A percentile compares a stretch with the other conserved stretches of the same genome.
These are phyloP conservation scores for Ceyx cyanopectus DNA, from an alignment of 2,113 vertebrate genomes.

Conservation along the genomic window DNA sequence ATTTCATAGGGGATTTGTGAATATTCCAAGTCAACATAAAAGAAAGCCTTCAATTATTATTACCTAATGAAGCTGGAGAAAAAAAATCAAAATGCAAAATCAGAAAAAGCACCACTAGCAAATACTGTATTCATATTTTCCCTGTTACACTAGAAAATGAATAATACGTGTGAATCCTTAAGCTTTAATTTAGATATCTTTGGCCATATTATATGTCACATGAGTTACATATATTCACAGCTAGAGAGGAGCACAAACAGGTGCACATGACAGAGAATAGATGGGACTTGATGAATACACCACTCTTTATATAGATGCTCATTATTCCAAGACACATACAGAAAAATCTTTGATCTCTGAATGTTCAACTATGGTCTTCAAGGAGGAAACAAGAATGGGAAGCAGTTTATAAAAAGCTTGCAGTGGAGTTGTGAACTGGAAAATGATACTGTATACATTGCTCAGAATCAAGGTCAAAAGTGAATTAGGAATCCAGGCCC, in stretches of 20 bases:
- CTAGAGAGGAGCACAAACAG: constrained; percentile 8
- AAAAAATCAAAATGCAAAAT: not conserved
- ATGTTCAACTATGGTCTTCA: constrained; percentile 39
- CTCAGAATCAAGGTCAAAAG: constrained; percentile 65
- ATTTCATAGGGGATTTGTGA: not conserved
- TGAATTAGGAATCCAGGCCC: constrained; percentile 54
- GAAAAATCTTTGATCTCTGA: constrained; percentile 52
- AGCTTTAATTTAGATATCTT: constrained; percentile 26
- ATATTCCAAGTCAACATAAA: not conserved
- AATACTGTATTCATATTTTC: not conserved
- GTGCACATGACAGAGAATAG: constrained; percentile 38
- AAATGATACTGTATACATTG: constrained; percentile 52
- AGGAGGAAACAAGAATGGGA: constrained; percentile 50
- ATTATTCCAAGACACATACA: constrained; percentile 10
- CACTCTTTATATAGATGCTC: constrained; percentile 22
- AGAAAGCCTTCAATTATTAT: not conserved
- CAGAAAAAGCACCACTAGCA: not conserved
- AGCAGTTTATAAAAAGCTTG: constrained; percentile 55
- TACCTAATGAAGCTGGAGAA: not conserved
- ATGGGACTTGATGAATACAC: constrained; percentile 38
- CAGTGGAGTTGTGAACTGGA: constrained; percentile 23
- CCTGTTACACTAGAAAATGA: not conserved
- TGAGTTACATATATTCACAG: not conserved
- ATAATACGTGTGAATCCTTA: not conserved
- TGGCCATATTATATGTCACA: not conserved